Percentiles rank a stretch among this genome's conserved stretches.
These are phyloP conservation scores for Actinia tenebrosa DNA, from an alignment of 64 coral and sea anemone genomes.

Conservation along the genomic window DNA sequence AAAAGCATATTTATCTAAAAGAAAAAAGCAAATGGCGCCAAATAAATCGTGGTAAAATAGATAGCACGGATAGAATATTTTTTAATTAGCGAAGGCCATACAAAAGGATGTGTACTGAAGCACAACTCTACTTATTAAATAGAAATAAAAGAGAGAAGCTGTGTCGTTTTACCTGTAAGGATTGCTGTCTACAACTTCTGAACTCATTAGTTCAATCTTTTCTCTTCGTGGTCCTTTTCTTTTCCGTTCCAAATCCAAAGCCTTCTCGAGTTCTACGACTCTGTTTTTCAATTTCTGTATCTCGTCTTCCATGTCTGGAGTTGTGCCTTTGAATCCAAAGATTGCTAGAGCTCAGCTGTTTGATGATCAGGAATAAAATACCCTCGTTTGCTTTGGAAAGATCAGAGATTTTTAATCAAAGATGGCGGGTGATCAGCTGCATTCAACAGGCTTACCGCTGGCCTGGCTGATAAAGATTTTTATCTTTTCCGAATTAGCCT, in stretches of 20 bases:
- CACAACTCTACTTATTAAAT: neutral
- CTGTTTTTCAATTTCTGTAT: slow-evolving; percentile 70
- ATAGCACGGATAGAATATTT: neutral
- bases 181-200: slow-evolving; percentile 95
- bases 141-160: neutral
- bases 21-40: neutral
- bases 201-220: slow-evolving; percentile 81
- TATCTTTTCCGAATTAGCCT: neutral
- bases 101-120: neutral
- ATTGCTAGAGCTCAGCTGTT: neutral
- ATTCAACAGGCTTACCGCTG: neutral
- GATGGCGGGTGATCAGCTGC: slow-evolving; percentile 14
- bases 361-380: neutral
- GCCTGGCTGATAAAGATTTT: neutral
- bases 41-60: neutral
- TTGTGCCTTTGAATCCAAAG: neutral
- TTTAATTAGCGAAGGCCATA: neutral
- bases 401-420: neutral
- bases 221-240: slow-evolving; percentile 72
- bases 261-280: slow-evolving; percentile 76
- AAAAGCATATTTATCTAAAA: neutral
- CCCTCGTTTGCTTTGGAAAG: neutral
- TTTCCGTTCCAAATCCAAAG: slow-evolving; percentile 71
- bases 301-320: slow-evolving; percentile 67
- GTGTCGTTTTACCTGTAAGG: slow-evolving; percentile 76